Conservation (phyloP, 2,888 invertebrate species). For the Anticlea derivata region DNA sequence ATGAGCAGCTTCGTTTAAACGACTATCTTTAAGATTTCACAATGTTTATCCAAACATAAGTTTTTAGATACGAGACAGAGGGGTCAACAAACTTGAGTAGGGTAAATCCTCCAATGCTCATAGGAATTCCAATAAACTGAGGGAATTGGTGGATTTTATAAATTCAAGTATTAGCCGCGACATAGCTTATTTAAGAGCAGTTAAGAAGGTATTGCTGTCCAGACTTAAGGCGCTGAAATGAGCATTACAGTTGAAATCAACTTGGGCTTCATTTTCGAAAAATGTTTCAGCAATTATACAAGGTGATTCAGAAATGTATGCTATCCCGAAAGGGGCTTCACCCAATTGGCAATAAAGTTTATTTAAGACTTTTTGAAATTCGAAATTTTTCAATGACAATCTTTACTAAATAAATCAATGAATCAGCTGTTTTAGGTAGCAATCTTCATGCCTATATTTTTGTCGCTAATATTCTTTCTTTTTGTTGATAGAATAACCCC, state of each 20-base stretch:
- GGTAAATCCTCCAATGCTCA: slow-evolving; percentile 2
- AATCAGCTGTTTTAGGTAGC: too few species aligned
- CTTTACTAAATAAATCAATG: too few species aligned
- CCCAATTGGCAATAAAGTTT: too few species aligned
- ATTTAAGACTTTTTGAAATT: too few species aligned
- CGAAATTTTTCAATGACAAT: too few species aligned
- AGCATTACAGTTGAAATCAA: background rate
- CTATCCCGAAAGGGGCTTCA: too few species aligned
- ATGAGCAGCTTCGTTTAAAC: too few species aligned
- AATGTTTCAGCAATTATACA: too few species aligned
- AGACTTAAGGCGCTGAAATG: background rate
- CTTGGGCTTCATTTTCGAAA: background rate
- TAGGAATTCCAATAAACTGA: slow-evolving; percentile 6
- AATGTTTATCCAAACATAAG: slow-evolving; percentile 6
- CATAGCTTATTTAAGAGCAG: background rate
- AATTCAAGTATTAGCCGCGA: slow-evolving; percentile 6
- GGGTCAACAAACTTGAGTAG: slow-evolving; percentile 22
- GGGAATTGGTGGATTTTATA: slow-evolving; percentile 8
- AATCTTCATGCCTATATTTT: too few species aligned
- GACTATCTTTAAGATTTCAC: background rate
- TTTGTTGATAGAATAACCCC: too few species aligned
- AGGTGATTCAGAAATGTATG: too few species aligned
- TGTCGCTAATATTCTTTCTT: too few species aligned
- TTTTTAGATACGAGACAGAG: slow-evolving; percentile 14
- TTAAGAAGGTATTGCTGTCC: background rate